Evolutionary conservation across 2,113 vertebrate species (phyloP), one percentile per base, ranked within the genome.

Genomic region (Illadopsis cleaveri): DNA sequence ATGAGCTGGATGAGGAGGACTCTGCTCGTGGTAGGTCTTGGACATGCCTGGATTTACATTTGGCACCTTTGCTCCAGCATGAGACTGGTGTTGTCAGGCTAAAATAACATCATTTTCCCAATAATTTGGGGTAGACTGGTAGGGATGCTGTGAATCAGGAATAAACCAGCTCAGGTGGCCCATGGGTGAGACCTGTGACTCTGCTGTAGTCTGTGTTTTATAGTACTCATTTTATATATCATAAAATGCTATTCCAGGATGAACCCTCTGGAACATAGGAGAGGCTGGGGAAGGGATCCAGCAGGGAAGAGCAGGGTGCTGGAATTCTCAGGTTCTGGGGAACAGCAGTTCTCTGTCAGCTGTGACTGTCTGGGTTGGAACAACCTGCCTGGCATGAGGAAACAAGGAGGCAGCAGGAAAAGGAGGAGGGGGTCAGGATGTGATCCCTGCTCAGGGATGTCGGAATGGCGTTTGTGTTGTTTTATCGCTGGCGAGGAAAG

Each of bases 391-490:
- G 61, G 86, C 35, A 1, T 9, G 47, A 42, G 62, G 68, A 33
- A 76, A 16, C 15, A 1, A 38, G 84, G 73, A 84, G 75, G 73
- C 53, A 77, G 48, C 0, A 47, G 82, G 35, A 30, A 6, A 40
- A 60, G 82, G 73, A 78, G 60, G 60, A 69, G 72, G 68, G 72
- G 60, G 60, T 62, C 90, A 22, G 93, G 86, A 51, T 81, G 15
- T 12, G 64, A 72, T 95, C 64, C 79, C 87, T 81, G 91, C 51
- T 82, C 80, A n/a, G 82, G 80, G 94, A 92, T 75, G 76, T 75
- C 37, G 45, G 86, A 94, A 78, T 82, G 91, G 93, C 86, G 92
- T 76, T 35, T 38, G 56, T 44, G 91, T 80, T 93, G 94, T 81
- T 95, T 95, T 92, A 89, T 89, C 6, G 78, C 92, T 90, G 85